Conservation (phyloP, 64 coral and sea anemone species). For the Exaiptasia diaphana region DNA sequence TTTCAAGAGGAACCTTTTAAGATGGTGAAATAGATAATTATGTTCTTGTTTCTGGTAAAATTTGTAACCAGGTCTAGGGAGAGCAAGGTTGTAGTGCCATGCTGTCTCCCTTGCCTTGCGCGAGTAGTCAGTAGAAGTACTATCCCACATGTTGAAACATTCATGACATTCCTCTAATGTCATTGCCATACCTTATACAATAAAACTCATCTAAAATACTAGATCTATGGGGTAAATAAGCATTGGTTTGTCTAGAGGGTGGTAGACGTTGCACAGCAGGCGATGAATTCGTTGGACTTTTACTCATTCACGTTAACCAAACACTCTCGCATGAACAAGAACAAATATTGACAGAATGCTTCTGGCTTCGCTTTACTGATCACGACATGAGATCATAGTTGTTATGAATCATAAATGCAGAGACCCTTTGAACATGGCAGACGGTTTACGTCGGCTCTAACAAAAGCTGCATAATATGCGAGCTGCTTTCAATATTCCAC, state of each 20-base stretch:
- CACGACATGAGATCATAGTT: not conserved
- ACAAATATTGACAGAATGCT: constrained; percentile 25
- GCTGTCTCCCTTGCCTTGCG: too few relatives aligned
- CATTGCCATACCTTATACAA: not conserved
- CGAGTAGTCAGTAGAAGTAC: not conserved
- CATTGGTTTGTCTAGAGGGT: not conserved
- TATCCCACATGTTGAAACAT: not conserved
- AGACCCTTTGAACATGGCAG: constrained; percentile 7
- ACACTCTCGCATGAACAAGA: not conserved
- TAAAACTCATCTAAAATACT: not conserved
- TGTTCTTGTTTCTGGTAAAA: too few relatives aligned
- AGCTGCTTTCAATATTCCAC: constrained; percentile 5
- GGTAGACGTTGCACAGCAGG: not conserved
- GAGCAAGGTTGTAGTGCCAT: too few relatives aligned
- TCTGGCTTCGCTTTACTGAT: not conserved
- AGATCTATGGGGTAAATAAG: not conserved
- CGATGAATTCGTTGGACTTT: not conserved
- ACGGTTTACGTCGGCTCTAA: constrained; percentile 1
- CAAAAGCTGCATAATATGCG: constrained; percentile 16
- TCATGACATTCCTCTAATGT: not conserved
- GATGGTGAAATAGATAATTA: too few relatives aligned
- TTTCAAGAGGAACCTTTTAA: not conserved
- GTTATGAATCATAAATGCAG: constrained; percentile 17
- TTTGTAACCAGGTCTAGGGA: too few relatives aligned
- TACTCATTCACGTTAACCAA: not conserved